phyloP scores from a whole-genome alignment of 2,113 vertebrate genomes.

The Entelurus aequoreus region DNA sequence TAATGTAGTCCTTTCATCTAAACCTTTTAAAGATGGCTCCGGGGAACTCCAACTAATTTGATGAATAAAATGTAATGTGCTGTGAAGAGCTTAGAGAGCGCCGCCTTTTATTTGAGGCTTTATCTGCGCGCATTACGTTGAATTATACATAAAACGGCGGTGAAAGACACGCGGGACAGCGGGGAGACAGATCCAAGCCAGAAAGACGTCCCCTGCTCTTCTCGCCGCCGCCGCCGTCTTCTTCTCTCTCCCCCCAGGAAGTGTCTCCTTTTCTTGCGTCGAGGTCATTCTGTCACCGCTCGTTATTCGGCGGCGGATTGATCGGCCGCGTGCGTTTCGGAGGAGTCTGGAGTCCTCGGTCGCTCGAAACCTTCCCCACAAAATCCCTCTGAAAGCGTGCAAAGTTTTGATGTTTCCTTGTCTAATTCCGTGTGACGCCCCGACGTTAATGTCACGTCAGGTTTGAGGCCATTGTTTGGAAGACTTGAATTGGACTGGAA shows the following conservation, averaged over 20 bases:
- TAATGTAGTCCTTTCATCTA: conserved; percentile 69
- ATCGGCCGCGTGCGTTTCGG: conserved; percentile 26
- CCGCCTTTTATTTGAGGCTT: conserved; percentile 57
- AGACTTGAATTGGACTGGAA: too few relatives aligned
- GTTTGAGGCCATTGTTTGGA: too few relatives aligned
- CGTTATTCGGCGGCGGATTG: conserved; percentile 34
- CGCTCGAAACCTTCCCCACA: too few relatives aligned
- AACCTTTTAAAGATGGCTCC: conserved; percentile 71
- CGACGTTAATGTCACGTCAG: too few relatives aligned
- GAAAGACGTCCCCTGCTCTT: conserved; percentile 25
- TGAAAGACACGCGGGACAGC: conserved; percentile 58
- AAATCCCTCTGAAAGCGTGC: too few relatives aligned
- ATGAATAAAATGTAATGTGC: conserved; percentile 72
- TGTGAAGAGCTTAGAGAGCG: conserved; percentile 65
- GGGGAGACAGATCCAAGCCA: conserved; percentile 47
- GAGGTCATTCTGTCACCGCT: conserved; percentile 31
- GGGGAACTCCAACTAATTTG: conserved; percentile 73
- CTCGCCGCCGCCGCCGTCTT: conserved; percentile 8
- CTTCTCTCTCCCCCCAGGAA: conserved; percentile 39
- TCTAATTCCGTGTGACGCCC: too few relatives aligned
- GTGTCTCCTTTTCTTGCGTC: conserved; percentile 32
- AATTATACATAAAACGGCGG: conserved; percentile 72
- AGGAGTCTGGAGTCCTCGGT: conserved; percentile 15
- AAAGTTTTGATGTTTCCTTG: too few relatives aligned
- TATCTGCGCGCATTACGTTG: conserved; percentile 66